These are phyloP conservation scores for Xiphias gladius DNA, from an alignment of 2,113 vertebrate species.

Conservation along the genomic window DNA sequence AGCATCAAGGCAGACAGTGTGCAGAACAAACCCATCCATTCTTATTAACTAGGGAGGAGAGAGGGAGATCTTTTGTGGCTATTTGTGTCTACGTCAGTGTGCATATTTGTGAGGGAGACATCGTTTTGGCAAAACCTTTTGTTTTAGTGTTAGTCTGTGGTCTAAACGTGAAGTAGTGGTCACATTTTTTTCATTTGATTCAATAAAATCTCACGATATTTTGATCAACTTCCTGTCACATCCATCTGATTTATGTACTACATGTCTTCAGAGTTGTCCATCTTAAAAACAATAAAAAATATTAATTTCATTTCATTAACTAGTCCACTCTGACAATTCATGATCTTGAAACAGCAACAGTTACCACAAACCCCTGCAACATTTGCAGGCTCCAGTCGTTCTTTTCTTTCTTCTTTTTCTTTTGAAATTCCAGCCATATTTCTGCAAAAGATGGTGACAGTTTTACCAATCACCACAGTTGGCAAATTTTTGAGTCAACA, in stretches of 20 bases:
- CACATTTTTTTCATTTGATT: not conserved
- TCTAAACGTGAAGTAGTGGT: not conserved
- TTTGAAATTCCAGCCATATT: not conserved
- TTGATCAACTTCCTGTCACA: not conserved
- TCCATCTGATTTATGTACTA: not conserved
- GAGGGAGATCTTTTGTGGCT: slow-evolving; percentile 11
- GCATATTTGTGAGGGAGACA: slow-evolving; percentile 7
- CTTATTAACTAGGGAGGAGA: slow-evolving; percentile 65
- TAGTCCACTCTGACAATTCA: not conserved
- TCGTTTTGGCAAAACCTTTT: not conserved
- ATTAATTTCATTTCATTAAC: not conserved
- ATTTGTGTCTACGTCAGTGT: not conserved
- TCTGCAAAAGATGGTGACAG: not conserved
- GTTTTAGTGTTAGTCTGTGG: not conserved
- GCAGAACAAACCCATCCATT: slow-evolving; percentile 72
- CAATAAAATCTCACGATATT: not conserved
- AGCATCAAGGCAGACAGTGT: slow-evolving; percentile 60
- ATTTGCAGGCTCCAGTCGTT: not conserved
- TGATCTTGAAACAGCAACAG: not conserved
- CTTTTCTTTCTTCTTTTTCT: not conserved
- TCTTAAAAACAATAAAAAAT: not conserved
- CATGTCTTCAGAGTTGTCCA: not conserved
- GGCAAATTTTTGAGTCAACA: too few relatives aligned
- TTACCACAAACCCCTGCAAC: not conserved
- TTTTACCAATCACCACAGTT: not conserved